Conservation (phyloP, 2,888 invertebrate genomes). For the Prionchulus punctatus region DNA sequence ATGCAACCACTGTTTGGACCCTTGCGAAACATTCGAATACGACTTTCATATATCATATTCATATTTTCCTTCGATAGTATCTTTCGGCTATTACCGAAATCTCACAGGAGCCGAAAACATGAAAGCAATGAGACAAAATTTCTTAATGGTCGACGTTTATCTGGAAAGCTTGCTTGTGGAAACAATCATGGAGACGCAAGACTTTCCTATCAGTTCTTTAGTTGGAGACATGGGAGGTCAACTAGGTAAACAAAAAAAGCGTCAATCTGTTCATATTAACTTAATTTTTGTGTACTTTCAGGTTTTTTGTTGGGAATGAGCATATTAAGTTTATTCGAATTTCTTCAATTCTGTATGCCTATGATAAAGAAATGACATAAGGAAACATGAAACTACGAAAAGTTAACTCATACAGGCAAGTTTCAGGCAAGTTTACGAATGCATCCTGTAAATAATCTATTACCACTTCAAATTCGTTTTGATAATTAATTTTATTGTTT, state of each 20-base stretch:
- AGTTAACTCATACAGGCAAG: too few relatives aligned
- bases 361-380: too few relatives aligned
- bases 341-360: neutral
- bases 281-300: neutral
- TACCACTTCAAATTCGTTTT: too few relatives aligned
- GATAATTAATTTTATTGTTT: too few relatives aligned
- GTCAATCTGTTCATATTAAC: too few relatives aligned
- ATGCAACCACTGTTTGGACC: neutral
- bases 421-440: too few relatives aligned
- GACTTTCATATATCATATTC: neutral
- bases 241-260: too few relatives aligned
- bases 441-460: too few relatives aligned
- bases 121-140: neutral
- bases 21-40: neutral
- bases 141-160: neutral
- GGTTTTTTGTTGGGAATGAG: neutral
- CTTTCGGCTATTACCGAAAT: neutral
- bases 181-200: neutral
- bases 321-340: neutral
- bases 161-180: neutral
- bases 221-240: neutral
- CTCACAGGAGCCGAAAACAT: neutral
- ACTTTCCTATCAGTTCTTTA: neutral
- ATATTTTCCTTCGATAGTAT: neutral
- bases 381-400: too few relatives aligned